Evolutionary conservation across 2,888 invertebrate species (phyloP), one percentile per base, ranked within the genome.

Genomic region (Zygogramma bicolorata): DNA sequence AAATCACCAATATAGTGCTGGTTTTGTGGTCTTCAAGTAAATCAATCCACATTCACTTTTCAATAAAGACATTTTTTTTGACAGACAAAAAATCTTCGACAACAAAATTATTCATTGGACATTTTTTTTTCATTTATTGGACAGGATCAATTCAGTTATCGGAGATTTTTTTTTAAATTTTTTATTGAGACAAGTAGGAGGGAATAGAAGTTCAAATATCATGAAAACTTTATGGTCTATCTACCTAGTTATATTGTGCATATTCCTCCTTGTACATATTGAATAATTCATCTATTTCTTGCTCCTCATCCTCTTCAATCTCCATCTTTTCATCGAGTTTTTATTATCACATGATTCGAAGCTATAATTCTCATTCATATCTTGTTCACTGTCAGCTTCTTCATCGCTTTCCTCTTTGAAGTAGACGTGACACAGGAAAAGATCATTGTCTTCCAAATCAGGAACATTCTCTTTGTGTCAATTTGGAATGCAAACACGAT

Each of bases 401-500:
- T 68, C 61, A 61, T 38, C 57, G 27, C 40, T 40, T 42, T 59
- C 59, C 31, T 53, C 38, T 29, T 46, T 60, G 46, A 34, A 67
- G 22, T 60, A 67, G 6, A 60, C 59, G 29, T 67, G 60, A 22
- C 60, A 61, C 49, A 68, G 13, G 31, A 68, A 68, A 20, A 60
- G 49, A 60, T 61, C 61, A 42, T 61, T 60, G n/a, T 68, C 61
- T 46, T 46, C 31, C 46, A 31, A 25, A 29, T 68, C 68, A 13
- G 68, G 61, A 61, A 68, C 53, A 29, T 59, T 42, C 46, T 40
- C 29, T 58, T 40, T 46, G 38, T 59, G 42, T 29, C 1, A 46
- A 40, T 40, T 67, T 59, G 67, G 42, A 25, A 67, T 42, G 42
- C 67, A 67, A 29, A 49, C 46, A 58, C 22, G 57, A 38, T 66